Evolutionary conservation across 2,888 invertebrate species (phyloP), one percentile per base, ranked within the genome.

Genomic region (Dynastes hyllus): DNA sequence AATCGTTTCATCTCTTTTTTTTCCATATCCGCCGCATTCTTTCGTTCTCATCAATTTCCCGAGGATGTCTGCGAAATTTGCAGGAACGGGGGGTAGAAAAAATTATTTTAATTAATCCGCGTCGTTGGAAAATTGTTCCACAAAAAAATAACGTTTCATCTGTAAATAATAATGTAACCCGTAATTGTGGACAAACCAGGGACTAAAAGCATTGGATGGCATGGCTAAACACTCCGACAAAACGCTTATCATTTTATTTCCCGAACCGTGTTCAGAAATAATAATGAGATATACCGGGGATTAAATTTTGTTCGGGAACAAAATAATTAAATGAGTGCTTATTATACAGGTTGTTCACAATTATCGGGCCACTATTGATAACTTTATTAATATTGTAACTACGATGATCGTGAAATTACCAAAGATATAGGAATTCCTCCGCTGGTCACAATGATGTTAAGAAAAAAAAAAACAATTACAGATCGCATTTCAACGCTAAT

Each of bases 91-190:
- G 16, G 9, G 27, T 16, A 67, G 67, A 29, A 45, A n/a, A 45
- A 45, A 45, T 67, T 16, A 67, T 67, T 67, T 45, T 67, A 67
- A 67, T 67, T 67, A 67, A 67, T 40, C 22, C 16, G 45, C 22
- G 22, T 11, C 1, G 8, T 29, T 29, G 22, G 27, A 16, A 55
- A 55, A 55, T 61, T 6, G 29, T 61, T 61, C 9, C 13, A 11
- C 2, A 2, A 29, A 45, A 67, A 2, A 67, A 40, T 40, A 66
- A 16, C 37, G 37, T 66, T 27, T 40, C 2, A 22, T 29, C 1
- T 3, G 61, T 61, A 9, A 37, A 40, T 40, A 45, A 66, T 22
- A 45, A 37, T 45, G 45, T 45, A 27, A 5, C 32, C 27, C 27
- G 65, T 29, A 2, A 32, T 27, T 37, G 32, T 9, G 32, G 27